These are phyloP conservation scores for Drosophila pandora DNA, from an alignment of 1,140 invertebrate species.

Conservation along the genomic window DNA sequence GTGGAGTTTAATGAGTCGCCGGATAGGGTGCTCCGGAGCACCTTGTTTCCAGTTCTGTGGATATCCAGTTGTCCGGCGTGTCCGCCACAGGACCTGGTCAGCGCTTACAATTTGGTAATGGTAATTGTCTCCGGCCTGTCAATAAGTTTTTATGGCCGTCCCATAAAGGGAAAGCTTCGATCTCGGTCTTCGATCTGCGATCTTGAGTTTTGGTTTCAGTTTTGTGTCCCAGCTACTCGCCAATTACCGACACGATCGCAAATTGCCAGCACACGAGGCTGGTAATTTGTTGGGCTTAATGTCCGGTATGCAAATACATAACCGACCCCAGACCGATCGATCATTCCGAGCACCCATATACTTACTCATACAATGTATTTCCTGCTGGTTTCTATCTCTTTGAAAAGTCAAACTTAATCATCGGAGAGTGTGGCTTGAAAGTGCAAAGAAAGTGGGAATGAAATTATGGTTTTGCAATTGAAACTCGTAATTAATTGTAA, in stretches of 20 bases:
- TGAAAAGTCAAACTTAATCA: background rate
- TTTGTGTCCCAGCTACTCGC: constrained; percentile 24
- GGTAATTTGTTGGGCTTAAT: constrained; percentile 58
- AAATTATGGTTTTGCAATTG: background rate
- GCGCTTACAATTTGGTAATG: constrained; percentile 73
- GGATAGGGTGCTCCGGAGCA: constrained; percentile 16
- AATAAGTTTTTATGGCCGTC: constrained; percentile 71
- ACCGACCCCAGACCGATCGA: constrained; percentile 14
- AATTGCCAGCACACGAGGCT: constrained; percentile 47
- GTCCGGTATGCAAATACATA: constrained; percentile 57
- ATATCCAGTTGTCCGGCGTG: constrained; percentile 46
- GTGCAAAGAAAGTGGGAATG: background rate
- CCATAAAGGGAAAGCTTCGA: constrained; percentile 53
- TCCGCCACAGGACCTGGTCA: constrained; percentile 55
- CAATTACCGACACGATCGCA: constrained; percentile 73
- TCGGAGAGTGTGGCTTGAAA: background rate
- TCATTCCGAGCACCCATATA: constrained; percentile 22
- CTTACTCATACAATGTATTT: constrained; percentile 28
- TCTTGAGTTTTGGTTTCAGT: constrained; percentile 27
- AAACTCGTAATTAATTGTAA: background rate
- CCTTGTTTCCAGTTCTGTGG: constrained; percentile 4
- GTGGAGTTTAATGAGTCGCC: constrained; percentile 68
- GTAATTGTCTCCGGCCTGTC: constrained; percentile 72
- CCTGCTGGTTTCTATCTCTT: constrained; percentile 9
- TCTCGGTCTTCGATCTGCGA: background rate